Evolutionary conservation across 2,113 vertebrate genomes (phyloP).

Genomic region (Leucopsar rothschildi): DNA sequence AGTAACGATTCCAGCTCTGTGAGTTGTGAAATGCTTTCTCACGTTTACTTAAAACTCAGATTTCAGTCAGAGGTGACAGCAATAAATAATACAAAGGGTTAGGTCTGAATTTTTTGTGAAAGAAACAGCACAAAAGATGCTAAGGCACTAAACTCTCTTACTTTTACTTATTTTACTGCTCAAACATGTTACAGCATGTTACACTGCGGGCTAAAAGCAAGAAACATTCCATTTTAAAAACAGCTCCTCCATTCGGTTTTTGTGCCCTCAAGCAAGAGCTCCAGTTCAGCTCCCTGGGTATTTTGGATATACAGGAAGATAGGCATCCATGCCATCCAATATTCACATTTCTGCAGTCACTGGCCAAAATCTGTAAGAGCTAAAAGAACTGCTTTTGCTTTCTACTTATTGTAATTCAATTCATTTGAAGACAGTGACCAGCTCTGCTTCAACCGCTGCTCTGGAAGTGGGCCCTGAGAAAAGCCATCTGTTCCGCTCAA

Average conservation of each 20-base stretch:
- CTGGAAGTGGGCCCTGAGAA: background rate
- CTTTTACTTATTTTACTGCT: background rate
- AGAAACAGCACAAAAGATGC: background rate
- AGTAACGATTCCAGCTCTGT: background rate
- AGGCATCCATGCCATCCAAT: background rate
- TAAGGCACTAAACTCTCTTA: background rate
- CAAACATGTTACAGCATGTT: rapidly evolving
- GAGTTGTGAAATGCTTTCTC: background rate
- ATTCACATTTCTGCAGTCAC: background rate
- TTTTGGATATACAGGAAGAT: background rate
- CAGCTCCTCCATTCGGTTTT: background rate
- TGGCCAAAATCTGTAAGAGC: background rate
- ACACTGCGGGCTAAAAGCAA: background rate
- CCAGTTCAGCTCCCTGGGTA: background rate
- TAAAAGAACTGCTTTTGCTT: background rate
- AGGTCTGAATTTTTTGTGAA: background rate
- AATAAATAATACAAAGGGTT: background rate
- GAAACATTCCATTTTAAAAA: background rate
- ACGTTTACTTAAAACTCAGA: background rate
- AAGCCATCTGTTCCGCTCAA: background rate
- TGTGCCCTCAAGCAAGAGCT: background rate
- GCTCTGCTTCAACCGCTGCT: rapidly evolving
- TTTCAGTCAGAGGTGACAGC: background rate
- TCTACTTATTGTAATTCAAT: background rate
- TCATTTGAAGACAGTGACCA: rapidly evolving